Percentiles rank a stretch among this genome's conserved stretches.
These are phyloP conservation scores for Sphecodes monilicornis DNA, from an alignment of 2,888 invertebrate species.

Conservation along the genomic window DNA sequence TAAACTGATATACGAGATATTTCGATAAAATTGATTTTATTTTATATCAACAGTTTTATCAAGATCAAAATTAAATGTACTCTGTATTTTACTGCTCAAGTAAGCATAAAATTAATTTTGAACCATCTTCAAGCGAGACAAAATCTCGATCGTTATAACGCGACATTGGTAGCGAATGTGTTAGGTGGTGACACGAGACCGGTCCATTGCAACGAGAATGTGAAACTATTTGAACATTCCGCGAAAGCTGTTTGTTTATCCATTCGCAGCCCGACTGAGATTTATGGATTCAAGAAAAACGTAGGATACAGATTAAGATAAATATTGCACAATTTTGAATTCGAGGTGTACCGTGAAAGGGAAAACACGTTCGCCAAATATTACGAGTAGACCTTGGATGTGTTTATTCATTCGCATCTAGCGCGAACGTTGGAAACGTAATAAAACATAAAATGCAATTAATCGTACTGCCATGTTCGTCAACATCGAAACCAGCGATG, in stretches of 20 bases:
- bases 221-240: neutral
- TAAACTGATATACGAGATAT: no score
- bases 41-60: neutral
- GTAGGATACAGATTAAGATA: neutral
- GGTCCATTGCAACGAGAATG: neutral
- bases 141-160: neutral
- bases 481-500: neutral
- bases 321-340: neutral
- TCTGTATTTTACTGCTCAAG: neutral
- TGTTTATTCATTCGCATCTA: neutral
- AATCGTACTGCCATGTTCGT: neutral
- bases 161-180: neutral
- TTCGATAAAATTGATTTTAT: neutral
- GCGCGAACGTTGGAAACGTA: neutral
- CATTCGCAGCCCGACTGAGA: neutral
- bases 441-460: neutral
- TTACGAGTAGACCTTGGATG: neutral
- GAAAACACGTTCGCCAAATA: neutral
- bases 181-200: neutral
- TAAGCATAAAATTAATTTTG: no score
- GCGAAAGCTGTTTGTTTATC: neutral
- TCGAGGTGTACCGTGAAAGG: neutral
- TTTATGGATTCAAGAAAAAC: neutral
- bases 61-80: neutral
- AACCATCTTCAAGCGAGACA: neutral